Conservation (phyloP, 2,797 vertebrate genomes). For the Ctenopoma kingsleyae region DNA sequence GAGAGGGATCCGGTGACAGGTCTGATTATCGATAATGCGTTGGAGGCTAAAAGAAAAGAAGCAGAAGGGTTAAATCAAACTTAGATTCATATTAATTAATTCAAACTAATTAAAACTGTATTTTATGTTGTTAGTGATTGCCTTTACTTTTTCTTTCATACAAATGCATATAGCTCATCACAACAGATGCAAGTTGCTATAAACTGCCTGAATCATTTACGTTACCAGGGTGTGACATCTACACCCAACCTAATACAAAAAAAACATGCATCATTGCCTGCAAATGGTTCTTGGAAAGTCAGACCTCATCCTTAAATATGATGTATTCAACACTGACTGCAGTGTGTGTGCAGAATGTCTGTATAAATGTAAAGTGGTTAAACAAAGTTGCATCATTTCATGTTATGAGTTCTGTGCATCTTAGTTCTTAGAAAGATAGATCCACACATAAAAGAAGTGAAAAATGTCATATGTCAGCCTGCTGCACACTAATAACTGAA, state of each 20-base stretch:
- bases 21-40: slow-evolving; percentile 70
- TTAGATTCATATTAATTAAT: neutral
- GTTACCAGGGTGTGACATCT: slow-evolving; percentile 63
- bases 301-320: slow-evolving; percentile 67
- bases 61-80: slow-evolving; percentile 27
- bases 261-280: slow-evolving; percentile 66
- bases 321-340: slow-evolving; percentile 37
- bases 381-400: slow-evolving; percentile 36
- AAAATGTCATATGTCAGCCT: slow-evolving; percentile 3
- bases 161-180: slow-evolving; percentile 10
- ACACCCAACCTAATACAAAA: slow-evolving; percentile 65
- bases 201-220: slow-evolving; percentile 46
- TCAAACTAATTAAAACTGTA: neutral
- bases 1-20: slow-evolving; percentile 91
- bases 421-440: slow-evolving; percentile 24
- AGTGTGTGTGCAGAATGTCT: slow-evolving; percentile 48
- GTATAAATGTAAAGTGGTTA: slow-evolving; percentile 31
- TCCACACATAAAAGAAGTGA: neutral
- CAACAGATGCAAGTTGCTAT: slow-evolving; percentile 30
- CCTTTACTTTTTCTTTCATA: neutral
- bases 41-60: slow-evolving; percentile 72
- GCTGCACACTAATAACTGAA: neutral
- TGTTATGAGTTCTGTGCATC: slow-evolving; percentile 8
- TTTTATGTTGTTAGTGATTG: neutral
- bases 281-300: slow-evolving; percentile 74